Evolutionary conservation across 2,797 vertebrate genomes (phyloP), one percentile per base, ranked within the genome.

Genomic region (Sandelia bainsii): DNA sequence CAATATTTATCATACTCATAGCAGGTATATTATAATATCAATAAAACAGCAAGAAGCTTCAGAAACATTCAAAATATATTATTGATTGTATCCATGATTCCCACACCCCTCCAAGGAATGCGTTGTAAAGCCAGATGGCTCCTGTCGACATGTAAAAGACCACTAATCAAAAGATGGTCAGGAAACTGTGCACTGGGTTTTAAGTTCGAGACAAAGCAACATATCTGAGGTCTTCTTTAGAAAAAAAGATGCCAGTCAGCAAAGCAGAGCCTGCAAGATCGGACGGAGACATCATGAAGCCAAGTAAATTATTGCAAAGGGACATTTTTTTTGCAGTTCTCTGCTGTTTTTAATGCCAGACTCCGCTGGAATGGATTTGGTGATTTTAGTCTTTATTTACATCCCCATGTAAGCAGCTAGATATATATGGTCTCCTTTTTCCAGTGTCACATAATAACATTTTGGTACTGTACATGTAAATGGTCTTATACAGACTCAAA

Each of bases 1-100:
- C 92, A 93, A 93, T 94, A 91, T 90, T 91, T 81, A 90, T 90
- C 79, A 87, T 92, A 93, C 91, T 93, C 89, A 90, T 90, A 93
- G 86, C 91, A 89, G 90, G 74, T 89, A 87, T 91, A 91, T 88
- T 78, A 84, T 91, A 94, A 94, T 92, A 93, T 92, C 87, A 68
- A 94, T 93, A 92, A 92, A 93, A 92, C 92, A 88, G 90, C 88
- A 88, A 91, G 76, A 93, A 91, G 85, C 87, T 91, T 93, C 76
- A 92, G 80, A 92, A 94, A 94, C 92, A 94, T 90, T 93, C 85
- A 89, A 92, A 91, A 91, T 90, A 90, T 86, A 91, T 90, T 84
- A 92, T 86, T 92, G 86, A 88, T 92, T 90, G 84, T 86, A 77
- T 89, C 80, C 73, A 83, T 80, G 84, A 87, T 88, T 85, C 84